Evolutionary conservation across 1,140 invertebrate genomes (phyloP).

Genomic region (Ephestia elutella): DNA sequence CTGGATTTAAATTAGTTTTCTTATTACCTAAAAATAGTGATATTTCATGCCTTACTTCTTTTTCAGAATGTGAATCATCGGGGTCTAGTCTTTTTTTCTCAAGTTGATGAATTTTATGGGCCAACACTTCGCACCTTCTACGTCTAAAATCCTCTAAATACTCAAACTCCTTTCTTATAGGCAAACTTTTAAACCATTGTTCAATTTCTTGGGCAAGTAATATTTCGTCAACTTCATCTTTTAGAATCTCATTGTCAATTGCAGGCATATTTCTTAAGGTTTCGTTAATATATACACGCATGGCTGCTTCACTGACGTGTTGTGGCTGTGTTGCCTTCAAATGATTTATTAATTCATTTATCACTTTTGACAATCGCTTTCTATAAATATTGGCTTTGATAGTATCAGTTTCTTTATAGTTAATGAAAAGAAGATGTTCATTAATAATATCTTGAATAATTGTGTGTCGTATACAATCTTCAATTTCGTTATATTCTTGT

Average conservation of each 20-base stretch:
- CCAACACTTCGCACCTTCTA: slow-evolving; percentile 5
- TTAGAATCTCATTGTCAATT: slow-evolving; percentile 5
- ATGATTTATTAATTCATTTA: slow-evolving; percentile 9
- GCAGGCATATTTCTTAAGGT: slow-evolving; percentile 8
- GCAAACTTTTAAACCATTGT: slow-evolving; percentile 12
- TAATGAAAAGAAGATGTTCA: slow-evolving; percentile 7
- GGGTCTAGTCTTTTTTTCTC: slow-evolving; percentile 7
- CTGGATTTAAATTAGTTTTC: not conserved
- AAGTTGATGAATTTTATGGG: slow-evolving; percentile 6
- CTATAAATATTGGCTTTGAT: slow-evolving; percentile 14
- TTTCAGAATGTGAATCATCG: not conserved
- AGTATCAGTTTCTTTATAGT: slow-evolving; percentile 9
- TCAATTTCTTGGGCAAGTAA: slow-evolving; percentile 11
- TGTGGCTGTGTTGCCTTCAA: not conserved
- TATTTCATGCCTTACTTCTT: slow-evolving; percentile 11
- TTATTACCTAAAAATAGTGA: slow-evolving; percentile 12
- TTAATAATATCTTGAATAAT: slow-evolving; percentile 9
- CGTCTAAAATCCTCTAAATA: not conserved
- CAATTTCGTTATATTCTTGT: not conserved
- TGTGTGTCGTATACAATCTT: slow-evolving; percentile 2
- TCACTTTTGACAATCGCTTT: slow-evolving; percentile 8
- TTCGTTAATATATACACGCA: slow-evolving; percentile 3
- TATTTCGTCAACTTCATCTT: slow-evolving; percentile 13
- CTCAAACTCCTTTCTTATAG: not conserved
- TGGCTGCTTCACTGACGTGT: not conserved